These are phyloP conservation scores for Diorhabda elongata DNA, from an alignment of 1,140 invertebrate species.

Conservation along the genomic window DNA sequence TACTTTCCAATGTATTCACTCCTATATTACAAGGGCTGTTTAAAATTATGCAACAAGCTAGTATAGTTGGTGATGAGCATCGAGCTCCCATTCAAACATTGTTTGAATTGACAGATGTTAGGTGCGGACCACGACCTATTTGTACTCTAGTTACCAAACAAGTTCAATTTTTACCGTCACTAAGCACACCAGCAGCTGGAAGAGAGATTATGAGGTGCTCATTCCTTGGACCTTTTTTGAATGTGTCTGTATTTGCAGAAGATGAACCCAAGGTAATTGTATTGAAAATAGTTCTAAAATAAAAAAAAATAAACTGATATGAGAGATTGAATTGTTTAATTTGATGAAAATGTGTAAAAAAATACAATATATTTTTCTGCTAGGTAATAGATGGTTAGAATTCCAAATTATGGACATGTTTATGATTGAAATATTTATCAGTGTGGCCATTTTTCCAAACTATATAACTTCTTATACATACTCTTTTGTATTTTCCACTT, in stretches of 20 bases:
- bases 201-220: constrained; percentile 79
- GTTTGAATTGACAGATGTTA: constrained; percentile 68
- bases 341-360: too few species aligned
- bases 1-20: constrained; percentile 64
- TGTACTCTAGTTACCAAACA: constrained; percentile 73
- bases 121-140: constrained; percentile 65
- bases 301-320: too few species aligned
- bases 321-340: too few species aligned
- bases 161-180: constrained; percentile 70
- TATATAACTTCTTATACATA: too few species aligned
- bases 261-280: constrained; percentile 66
- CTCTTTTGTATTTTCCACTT: too few species aligned
- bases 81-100: constrained; percentile 59
- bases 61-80: constrained; percentile 67
- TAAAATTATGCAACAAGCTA: constrained; percentile 63
- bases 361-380: too few species aligned
- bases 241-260: constrained; percentile 86
- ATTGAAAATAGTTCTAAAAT: too few species aligned
- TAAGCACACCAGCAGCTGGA: constrained; percentile 65
- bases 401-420: too few species aligned
- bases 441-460: too few species aligned
- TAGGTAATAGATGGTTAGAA: too few species aligned
- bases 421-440: too few species aligned
- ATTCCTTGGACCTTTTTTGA: constrained; percentile 85
- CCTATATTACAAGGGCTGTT: constrained; percentile 68